Base-by-base conservation (phyloP, 2,888 invertebrate genomes). In the Agrilus mali region DNA sequence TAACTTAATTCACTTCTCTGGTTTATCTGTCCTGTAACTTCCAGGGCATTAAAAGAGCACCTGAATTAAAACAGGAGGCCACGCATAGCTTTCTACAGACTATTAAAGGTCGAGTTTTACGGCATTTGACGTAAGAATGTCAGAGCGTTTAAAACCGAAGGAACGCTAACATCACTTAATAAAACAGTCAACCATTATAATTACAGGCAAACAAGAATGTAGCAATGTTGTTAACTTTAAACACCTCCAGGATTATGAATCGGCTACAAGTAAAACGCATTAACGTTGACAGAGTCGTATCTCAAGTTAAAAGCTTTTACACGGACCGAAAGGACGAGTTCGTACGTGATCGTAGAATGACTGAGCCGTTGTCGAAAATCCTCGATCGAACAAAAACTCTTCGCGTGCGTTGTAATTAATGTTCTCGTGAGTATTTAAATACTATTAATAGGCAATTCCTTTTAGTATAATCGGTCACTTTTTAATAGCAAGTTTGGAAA, bases 361-460 rank as follows among this genome's bases (percentile, higher is more conserved):
- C 38, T 39, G 38, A 39, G 33, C 33, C 17, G 10, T 13, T 37
- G 14, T 10, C 27, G 27, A 27, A 27, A 27, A 10, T 27, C 16
- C 12, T 36, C 40, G 22, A 37, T 16, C 14, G 36, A 17, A 16
- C 22, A 38, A 36, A 43, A 43, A 42, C 22, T 8, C 32, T 14
- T 20, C 31, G 41, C 45, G 44, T 42, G 13, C 17, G 36, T 31
- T 33, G 48, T 51, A 56, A 60, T 55, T 53, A 60, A 59, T 57
- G 60, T 55, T 55, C 53, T 49, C 44, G 47, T 49, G 50, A 53
- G 54, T 56, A 56, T 60, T 63, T 60, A 61, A 63, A 60, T 58
- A 59, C 58, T 63, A 64, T 63, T 64, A 63, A 64, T 64, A 63
- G 63, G 60, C 63, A 57, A 63, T 63, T 63, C 57, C 64, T 64